These are phyloP conservation scores for Copidosoma floridanum DNA, from an alignment of 1,140 invertebrate genomes.

Conservation along the genomic window DNA sequence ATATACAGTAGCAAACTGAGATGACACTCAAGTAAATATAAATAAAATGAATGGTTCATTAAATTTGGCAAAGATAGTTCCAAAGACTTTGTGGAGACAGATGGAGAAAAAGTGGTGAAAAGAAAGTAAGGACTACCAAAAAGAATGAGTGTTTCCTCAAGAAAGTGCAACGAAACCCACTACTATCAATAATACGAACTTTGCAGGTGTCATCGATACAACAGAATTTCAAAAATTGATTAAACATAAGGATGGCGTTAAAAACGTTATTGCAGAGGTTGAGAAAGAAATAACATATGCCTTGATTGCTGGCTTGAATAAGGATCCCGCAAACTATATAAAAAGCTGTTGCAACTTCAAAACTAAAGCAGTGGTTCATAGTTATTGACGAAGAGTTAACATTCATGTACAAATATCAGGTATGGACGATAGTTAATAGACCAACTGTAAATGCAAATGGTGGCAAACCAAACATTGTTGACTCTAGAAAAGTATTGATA, in stretches of 20 bases:
- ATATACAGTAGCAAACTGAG: too few relatives aligned
- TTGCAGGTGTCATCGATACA: neutral
- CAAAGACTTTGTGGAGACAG: neutral
- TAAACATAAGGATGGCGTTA: neutral
- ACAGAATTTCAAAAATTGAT: neutral
- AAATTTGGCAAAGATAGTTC: neutral
- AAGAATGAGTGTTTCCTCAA: neutral
- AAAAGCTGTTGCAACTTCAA: neutral
- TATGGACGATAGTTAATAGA: conserved; percentile 2
- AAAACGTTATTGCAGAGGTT: neutral
- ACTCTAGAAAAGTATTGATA: conserved; percentile 10
- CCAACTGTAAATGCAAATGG: conserved; percentile 30
- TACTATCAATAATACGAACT: neutral
- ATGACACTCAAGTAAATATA: neutral
- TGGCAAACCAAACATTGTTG: conserved; percentile 18
- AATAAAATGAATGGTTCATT: neutral
- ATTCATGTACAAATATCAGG: neutral
- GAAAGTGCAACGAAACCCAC: neutral
- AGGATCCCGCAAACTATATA: neutral
- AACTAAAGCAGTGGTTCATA: neutral
- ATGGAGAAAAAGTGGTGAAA: neutral
- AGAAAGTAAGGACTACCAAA: neutral
- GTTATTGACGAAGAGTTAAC: neutral
- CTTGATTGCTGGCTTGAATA: too few relatives aligned
- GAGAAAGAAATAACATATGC: neutral